Percentiles rank a stretch among this genome's conserved stretches.
Conservation (phyloP, 2,888 invertebrate genomes). For the Sarcophaga carnaria region DNA sequence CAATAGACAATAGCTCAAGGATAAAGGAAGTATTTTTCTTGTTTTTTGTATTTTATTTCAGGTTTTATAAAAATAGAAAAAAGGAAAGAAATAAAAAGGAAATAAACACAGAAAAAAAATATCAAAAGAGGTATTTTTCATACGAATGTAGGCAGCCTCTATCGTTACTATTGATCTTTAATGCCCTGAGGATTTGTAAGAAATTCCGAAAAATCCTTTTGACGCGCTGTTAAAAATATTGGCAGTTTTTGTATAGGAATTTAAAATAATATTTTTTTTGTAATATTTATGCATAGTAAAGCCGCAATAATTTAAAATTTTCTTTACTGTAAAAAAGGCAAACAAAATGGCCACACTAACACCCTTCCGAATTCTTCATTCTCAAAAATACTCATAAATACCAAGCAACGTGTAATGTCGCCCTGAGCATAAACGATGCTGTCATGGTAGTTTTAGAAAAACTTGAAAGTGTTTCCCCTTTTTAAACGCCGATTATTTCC, state of each 20-base stretch:
- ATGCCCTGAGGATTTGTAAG: slow-evolving; percentile 11
- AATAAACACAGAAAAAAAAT: background rate
- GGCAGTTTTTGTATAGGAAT: background rate
- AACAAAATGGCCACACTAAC: too few relatives aligned
- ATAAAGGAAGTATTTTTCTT: background rate
- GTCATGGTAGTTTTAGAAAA: too few relatives aligned
- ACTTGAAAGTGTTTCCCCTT: too few relatives aligned
- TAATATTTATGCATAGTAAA: too few relatives aligned
- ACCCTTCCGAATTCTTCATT: too few relatives aligned
- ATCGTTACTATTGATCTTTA: background rate
- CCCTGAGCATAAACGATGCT: too few relatives aligned
- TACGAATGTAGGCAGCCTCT: too few relatives aligned
- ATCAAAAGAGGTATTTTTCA: background rate
- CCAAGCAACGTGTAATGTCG: too few relatives aligned
- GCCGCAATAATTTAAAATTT: too few relatives aligned
- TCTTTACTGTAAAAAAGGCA: too few relatives aligned
- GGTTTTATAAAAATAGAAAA: background rate
- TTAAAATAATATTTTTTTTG: background rate
- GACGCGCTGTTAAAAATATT: slow-evolving; percentile 2
- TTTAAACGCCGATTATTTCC: too few relatives aligned
- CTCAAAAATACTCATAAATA: too few relatives aligned
- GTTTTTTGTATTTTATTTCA: background rate
- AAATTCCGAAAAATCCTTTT: slow-evolving; percentile 25
- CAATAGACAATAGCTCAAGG: background rate
- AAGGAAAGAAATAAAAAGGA: background rate